Base-by-base conservation (phyloP, 2,113 vertebrate species). In the Ia io region DNA sequence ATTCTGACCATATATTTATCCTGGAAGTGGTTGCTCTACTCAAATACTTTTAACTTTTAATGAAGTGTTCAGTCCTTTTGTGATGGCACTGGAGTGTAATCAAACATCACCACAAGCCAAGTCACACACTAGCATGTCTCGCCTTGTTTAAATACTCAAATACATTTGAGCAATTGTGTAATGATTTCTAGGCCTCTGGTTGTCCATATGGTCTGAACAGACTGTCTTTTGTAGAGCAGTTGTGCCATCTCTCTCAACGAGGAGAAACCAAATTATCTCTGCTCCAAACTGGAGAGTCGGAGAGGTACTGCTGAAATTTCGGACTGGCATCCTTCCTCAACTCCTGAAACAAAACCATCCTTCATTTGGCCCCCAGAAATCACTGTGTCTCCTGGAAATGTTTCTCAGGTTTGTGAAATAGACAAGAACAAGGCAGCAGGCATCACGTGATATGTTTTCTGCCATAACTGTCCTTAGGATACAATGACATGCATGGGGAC, bases 401-500 rank as follows among this genome's bases (percentile, higher is more conserved):
- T 96, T 82, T 71, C 93, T 97, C 96, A 82, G 94, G 90, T 97
- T 97, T 98, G 78, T 97, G 94, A 97, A 94, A 84, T 53, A 94
- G 0, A 91, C 13, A 93, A 92, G 89, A 97, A 95, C 17, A 90
- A 96, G 63, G 90, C 47, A 95, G 96, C 89, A 87, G 61, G 92
- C 94, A 97, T 53, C 82, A 79, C 30, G 61, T 88, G 91, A 71
- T 85, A 79, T 40, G 32, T 85, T 5, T 17, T 88, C 20, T 93
- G 80, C 51, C 91, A 35, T 69, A 67, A 67, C 51, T 95, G 6
- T 94, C 80, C 73, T 65, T 94, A 89, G 76, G 87, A 79, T 94
- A 93, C 20, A 78, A 51, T 49, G 91, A 80, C 1, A 80, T 93
- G 97, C 78, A 95, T 40, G 94, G 67, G 89, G 94, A 87, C 53